A percentile compares a stretch with the other conserved stretches of the same genome.
phyloP scores from a whole-genome alignment of 2,797 vertebrate species.

The Lutjanus campechanus region DNA sequence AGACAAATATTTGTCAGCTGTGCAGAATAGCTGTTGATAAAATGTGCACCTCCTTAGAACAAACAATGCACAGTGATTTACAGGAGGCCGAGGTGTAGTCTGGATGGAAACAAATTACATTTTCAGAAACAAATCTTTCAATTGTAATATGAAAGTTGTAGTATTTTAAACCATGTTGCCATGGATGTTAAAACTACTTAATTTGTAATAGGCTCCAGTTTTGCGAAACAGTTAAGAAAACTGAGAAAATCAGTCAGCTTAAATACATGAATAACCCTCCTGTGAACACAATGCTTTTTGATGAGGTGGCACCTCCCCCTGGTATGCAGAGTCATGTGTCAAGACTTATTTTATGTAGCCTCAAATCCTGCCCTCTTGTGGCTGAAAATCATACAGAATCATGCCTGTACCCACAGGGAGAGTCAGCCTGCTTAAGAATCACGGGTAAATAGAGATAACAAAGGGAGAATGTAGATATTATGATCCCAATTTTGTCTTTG shows the following conservation, averaged over 20 bases:
- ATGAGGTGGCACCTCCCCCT: conserved; percentile 6
- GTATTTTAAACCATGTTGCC: not conserved
- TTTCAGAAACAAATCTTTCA: not conserved
- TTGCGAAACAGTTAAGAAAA: not conserved
- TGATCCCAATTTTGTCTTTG: not conserved
- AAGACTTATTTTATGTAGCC: not conserved
- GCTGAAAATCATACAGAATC: not conserved
- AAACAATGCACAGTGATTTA: not conserved
- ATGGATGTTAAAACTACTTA: not conserved
- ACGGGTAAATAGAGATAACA: not conserved
- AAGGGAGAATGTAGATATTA: not conserved
- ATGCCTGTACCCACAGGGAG: too few species aligned
- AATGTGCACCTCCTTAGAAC: not conserved
- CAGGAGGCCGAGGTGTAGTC: not conserved
- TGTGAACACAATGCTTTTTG: not conserved
- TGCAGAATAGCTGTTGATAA: conserved; percentile 2
- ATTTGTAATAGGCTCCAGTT: not conserved
- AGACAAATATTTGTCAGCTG: conserved; percentile 5
- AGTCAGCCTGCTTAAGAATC: not conserved
- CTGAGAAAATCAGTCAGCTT: not conserved
- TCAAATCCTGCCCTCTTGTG: conserved; percentile 16
- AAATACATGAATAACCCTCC: not conserved
- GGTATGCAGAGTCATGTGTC: not conserved
- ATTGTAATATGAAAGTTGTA: not conserved
- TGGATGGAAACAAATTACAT: not conserved